These are phyloP conservation scores for Apamea epomidion DNA, from an alignment of 2,888 invertebrate genomes.

Conservation along the genomic window DNA sequence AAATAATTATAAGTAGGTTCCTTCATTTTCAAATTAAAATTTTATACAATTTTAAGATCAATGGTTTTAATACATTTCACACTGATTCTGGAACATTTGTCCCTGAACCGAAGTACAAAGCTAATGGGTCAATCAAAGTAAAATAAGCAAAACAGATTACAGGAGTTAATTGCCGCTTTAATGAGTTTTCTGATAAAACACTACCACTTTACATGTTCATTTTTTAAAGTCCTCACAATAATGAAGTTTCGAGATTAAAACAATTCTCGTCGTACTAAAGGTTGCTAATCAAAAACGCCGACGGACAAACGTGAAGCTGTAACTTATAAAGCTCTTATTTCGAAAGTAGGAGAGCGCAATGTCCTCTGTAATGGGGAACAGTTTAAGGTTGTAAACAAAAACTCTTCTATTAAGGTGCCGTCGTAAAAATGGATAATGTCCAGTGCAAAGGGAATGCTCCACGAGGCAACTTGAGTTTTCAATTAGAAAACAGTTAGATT, in stretches of 20 bases:
- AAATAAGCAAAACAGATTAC: slow-evolving; percentile 63
- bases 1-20: neutral
- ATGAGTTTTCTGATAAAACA: slow-evolving; percentile 67
- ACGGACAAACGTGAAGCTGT: slow-evolving; percentile 43
- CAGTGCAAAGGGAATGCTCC: slow-evolving; percentile 71
- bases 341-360: slow-evolving; percentile 58
- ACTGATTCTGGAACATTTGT: neutral
- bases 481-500: slow-evolving; percentile 71
- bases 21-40: neutral
- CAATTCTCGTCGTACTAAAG: slow-evolving; percentile 73
- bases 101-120: slow-evolving; percentile 18
- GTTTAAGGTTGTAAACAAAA: slow-evolving; percentile 64
- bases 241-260: slow-evolving; percentile 72
- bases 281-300: slow-evolving; percentile 77
- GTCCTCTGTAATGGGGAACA: slow-evolving; percentile 48
- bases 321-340: slow-evolving; percentile 52
- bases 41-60: neutral
- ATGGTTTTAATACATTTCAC: neutral
- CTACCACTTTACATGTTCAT: slow-evolving; percentile 56
- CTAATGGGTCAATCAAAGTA: slow-evolving; percentile 25
- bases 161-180: slow-evolving; percentile 64
- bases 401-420: slow-evolving; percentile 78
- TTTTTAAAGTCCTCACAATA: slow-evolving; percentile 54
- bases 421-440: slow-evolving; percentile 83
- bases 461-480: slow-evolving; percentile 69